Evolutionary conservation across 2,888 invertebrate genomes (phyloP).

Genomic region (Erannis defoliaria): DNA sequence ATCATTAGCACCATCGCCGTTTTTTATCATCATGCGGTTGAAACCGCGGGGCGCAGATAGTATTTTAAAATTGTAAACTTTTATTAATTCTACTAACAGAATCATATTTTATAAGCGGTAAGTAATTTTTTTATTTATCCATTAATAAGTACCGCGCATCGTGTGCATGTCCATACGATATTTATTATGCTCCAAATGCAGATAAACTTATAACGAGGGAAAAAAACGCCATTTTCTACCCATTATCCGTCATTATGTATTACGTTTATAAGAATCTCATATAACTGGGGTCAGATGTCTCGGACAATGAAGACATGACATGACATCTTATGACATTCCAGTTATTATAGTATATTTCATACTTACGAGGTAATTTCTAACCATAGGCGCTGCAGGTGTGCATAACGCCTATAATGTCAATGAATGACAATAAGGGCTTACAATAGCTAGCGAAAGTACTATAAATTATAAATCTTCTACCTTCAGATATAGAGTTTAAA

Average conservation of each 20-base stretch:
- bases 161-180: too few relatives aligned
- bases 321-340: neutral
- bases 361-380: neutral
- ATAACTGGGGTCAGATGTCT: constrained; percentile 1
- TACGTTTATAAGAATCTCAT: neutral
- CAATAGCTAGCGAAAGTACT: constrained; percentile 10
- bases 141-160: too few relatives aligned
- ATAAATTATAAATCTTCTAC: constrained; percentile 31
- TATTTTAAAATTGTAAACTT: too few relatives aligned
- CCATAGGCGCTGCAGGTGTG: constrained; percentile 16
- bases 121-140: too few relatives aligned
- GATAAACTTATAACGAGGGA: neutral
- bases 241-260: neutral
- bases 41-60: too few relatives aligned
- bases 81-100: too few relatives aligned
- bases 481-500: constrained; percentile 30
- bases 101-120: too few relatives aligned
- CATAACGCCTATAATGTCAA: neutral
- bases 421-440: constrained; percentile 29
- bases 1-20: too few relatives aligned
- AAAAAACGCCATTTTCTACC: neutral
- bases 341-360: neutral
- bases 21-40: too few relatives aligned
- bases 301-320: too few relatives aligned
- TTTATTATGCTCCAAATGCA: too few relatives aligned